Conservation (phyloP, 1,140 invertebrate species). For the Hylaeus volcanicus region DNA sequence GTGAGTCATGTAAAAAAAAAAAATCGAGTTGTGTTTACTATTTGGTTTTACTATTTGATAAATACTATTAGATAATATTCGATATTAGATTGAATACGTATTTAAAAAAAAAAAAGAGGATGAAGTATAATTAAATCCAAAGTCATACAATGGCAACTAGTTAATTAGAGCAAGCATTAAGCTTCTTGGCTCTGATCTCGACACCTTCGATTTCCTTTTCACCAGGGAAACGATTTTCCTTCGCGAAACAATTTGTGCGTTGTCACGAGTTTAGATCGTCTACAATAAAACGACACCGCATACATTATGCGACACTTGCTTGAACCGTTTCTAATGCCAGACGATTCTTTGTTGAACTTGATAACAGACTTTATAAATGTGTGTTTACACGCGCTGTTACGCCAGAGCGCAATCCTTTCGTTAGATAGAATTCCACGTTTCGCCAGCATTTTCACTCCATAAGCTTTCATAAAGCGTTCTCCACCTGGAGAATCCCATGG, state of each 20-base stretch:
- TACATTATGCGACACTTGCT: slow-evolving; percentile 16
- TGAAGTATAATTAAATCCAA: too few relatives aligned
- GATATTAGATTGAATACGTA: too few relatives aligned
- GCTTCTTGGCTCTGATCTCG: not conserved
- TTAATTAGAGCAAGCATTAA: too few relatives aligned
- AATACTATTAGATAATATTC: too few relatives aligned
- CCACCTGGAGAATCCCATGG: too few relatives aligned
- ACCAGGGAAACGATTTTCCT: not conserved
- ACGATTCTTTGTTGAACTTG: not conserved
- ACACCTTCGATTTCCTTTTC: not conserved
- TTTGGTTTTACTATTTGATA: too few relatives aligned
- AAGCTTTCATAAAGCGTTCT: not conserved
- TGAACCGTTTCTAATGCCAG: not conserved
- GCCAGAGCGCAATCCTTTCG: not conserved
- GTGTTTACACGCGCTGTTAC: not conserved
- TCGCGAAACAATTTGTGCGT: not conserved
- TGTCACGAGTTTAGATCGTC: not conserved
- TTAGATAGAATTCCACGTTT: not conserved
- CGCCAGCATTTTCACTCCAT: not conserved
- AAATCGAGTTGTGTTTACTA: too few relatives aligned
- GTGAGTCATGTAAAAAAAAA: too few relatives aligned
- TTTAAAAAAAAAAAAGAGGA: too few relatives aligned
- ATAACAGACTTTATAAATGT: slow-evolving; percentile 6
- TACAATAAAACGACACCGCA: not conserved
- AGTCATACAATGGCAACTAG: too few relatives aligned